Conservation (phyloP, 2,797 vertebrate species). For the Psittacula derbiana region DNA sequence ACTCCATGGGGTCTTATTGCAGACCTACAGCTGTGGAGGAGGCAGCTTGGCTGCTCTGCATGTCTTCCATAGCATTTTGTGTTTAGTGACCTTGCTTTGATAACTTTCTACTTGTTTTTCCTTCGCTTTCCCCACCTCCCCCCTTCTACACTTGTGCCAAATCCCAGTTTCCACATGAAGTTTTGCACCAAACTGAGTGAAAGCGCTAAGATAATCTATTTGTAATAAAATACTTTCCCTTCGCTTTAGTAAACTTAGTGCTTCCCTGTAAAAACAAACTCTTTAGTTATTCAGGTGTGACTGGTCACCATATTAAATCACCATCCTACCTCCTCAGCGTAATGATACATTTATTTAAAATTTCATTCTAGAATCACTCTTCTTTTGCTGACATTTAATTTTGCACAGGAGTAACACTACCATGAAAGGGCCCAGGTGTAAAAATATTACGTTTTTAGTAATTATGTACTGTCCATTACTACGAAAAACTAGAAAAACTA, state of each 20-base stretch:
- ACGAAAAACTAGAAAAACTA: constrained; percentile 7
- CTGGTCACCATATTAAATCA: constrained; percentile 47
- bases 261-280: constrained; percentile 62
- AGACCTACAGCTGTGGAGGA: not conserved
- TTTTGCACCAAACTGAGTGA: not conserved
- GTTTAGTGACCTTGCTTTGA: not conserved
- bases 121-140: not conserved
- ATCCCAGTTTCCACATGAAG: not conserved
- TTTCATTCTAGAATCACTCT: constrained; percentile 27
- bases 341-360: constrained; percentile 44
- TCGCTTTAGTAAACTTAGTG: not conserved
- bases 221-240: constrained; percentile 45
- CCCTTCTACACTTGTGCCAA: not conserved
- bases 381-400: constrained; percentile 53
- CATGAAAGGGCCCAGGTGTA: constrained; percentile 55
- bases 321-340: not conserved
- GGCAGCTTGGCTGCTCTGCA: not conserved
- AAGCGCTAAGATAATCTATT: constrained; percentile 20
- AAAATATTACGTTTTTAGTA: constrained; percentile 55
- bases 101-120: not conserved
- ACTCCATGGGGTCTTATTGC: not conserved
- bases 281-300: constrained; percentile 70
- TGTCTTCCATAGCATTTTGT: fast-evolving
- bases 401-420: constrained; percentile 34
- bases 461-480: constrained; percentile 19